These are phyloP conservation scores for Atlantisia rogersi DNA, from an alignment of 2,113 vertebrate genomes.

Conservation along the genomic window DNA sequence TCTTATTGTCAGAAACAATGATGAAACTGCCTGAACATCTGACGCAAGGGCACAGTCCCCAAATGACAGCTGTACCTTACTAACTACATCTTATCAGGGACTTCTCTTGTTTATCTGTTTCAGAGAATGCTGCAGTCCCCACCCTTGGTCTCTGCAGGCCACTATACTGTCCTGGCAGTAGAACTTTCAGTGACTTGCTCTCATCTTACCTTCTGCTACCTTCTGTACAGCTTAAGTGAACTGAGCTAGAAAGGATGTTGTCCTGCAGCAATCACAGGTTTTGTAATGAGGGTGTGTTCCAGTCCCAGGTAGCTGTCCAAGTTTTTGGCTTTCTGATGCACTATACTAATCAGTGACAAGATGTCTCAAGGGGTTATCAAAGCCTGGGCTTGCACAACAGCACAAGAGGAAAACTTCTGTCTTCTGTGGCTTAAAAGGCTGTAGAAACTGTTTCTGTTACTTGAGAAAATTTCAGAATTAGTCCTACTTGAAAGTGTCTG, in stretches of 20 bases:
- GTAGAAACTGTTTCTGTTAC: neutral
- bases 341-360: neutral
- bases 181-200: neutral
- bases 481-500: neutral
- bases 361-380: neutral
- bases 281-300: neutral
- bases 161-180: neutral
- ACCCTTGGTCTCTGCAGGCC: neutral
- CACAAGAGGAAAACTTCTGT: neutral
- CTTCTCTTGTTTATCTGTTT: neutral
- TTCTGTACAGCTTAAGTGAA: neutral
- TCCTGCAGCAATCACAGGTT: neutral
- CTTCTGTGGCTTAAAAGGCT: neutral
- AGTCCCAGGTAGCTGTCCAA: neutral
- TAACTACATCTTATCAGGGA: neutral
- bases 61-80: neutral
- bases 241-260: neutral
- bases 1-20: neutral
- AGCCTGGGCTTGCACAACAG: neutral
- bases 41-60: neutral
- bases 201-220: neutral
- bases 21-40: neutral
- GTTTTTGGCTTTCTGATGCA: neutral
- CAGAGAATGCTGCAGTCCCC: neutral
- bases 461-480: neutral